These are phyloP conservation scores for Phylloscopus trochiloides DNA, from an alignment of 2,113 vertebrate species.

Conservation along the genomic window DNA sequence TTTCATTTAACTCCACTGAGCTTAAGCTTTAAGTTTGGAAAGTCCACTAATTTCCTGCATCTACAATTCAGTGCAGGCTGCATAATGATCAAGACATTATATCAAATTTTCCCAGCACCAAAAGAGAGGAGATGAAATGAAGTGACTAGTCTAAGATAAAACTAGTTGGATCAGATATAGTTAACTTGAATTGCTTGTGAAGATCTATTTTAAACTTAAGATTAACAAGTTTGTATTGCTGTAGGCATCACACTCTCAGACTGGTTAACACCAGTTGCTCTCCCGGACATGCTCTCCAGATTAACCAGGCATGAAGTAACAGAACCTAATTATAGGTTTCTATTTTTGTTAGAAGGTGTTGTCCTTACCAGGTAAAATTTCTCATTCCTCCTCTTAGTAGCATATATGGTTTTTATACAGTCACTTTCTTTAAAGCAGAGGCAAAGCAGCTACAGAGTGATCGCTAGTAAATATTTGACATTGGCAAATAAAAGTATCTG, in stretches of 20 bases:
- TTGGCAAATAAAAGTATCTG: not conserved
- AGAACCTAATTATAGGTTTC: constrained; percentile 55
- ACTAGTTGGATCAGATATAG: not conserved
- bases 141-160: not conserved
- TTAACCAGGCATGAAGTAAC: constrained; percentile 57
- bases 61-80: not conserved
- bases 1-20: not conserved
- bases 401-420: not conserved
- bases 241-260: constrained; percentile 27
- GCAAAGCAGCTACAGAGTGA: not conserved
- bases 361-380: constrained; percentile 45
- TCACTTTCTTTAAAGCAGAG: not conserved
- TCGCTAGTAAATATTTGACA: not conserved
- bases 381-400: not conserved
- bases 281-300: constrained; percentile 48
- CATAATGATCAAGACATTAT: not conserved
- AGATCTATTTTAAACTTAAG: constrained; percentile 66
- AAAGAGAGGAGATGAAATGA: not conserved
- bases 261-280: constrained; percentile 67
- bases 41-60: not conserved
- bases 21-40: not conserved
- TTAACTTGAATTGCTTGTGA: constrained; percentile 40
- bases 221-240: constrained; percentile 58
- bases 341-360: constrained; percentile 50
- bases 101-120: not conserved